A percentile compares a stretch with the other conserved stretches of the same genome.
phyloP scores from a whole-genome alignment of 2,113 vertebrate genomes.

The Zapus hudsonius region DNA sequence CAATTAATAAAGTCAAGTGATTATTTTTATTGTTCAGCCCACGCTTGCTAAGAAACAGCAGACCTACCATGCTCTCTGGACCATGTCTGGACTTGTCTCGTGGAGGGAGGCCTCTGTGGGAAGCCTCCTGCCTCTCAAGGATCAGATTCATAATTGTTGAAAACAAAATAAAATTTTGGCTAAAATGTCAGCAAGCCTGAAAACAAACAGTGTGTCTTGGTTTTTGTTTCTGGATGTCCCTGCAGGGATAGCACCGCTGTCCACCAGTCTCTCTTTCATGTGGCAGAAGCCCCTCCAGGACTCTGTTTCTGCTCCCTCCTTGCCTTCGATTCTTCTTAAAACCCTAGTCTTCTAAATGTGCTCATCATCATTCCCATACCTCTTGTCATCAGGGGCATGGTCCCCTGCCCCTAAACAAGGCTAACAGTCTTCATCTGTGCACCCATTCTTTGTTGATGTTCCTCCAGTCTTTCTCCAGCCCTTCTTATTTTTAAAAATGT shows the following conservation, averaged over 20 bases:
- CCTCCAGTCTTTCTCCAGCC: background rate
- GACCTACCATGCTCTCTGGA: background rate
- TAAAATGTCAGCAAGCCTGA: conserved; percentile 39
- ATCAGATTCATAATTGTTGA: conserved; percentile 1
- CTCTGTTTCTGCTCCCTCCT: background rate
- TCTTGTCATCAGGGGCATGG: too few species aligned
- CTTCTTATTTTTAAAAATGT: background rate
- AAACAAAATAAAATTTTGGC: conserved; percentile 54
- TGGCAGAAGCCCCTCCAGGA: background rate
- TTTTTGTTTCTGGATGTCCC: background rate
- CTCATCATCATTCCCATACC: background rate
- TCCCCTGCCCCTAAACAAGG: background rate
- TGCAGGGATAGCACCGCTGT: background rate
- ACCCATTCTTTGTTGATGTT: background rate
- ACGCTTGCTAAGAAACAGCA: conserved; percentile 32
- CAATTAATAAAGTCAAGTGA: conserved; percentile 24
- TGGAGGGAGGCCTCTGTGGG: background rate
- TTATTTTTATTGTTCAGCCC: background rate
- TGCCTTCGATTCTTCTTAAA: conserved; percentile 28
- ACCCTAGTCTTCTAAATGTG: background rate
- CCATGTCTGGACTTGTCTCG: background rate
- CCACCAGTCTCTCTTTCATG: background rate
- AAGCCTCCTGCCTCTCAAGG: background rate
- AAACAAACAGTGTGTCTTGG: background rate
- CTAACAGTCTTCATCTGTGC: background rate